A percentile compares a stretch with the other conserved stretches of the same genome.
Conservation (phyloP, 2,113 vertebrate species). For the Caranx ignobilis region DNA sequence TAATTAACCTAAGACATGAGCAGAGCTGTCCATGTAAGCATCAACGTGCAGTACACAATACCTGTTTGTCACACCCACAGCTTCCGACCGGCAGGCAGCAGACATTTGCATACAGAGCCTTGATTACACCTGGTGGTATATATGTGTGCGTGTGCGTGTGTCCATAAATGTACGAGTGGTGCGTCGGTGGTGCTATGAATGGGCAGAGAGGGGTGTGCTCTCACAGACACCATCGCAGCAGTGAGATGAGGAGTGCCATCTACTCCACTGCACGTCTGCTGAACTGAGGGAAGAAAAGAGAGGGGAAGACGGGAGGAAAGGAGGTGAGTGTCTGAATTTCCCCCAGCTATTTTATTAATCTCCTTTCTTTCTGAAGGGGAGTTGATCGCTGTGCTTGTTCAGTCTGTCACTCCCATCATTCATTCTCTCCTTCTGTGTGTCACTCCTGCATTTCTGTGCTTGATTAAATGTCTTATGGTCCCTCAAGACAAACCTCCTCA, state of each 20-base stretch:
- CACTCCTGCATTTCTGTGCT: constrained; percentile 33
- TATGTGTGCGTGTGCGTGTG: constrained; percentile 1
- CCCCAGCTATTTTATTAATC: constrained; percentile 30
- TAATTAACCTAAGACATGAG: constrained; percentile 13
- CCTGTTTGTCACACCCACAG: constrained; percentile 11
- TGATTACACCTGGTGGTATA: constrained; percentile 53
- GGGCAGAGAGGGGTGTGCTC: constrained; percentile 74
- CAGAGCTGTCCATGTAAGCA: not conserved
- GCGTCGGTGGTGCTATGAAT: constrained; percentile 79
- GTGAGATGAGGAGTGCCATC: constrained; percentile 74
- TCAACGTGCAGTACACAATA: not conserved
- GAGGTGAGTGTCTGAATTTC: constrained; percentile 63
- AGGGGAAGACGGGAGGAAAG: constrained; percentile 27
- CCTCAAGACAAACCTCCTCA: constrained; percentile 11
- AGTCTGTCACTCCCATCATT: constrained; percentile 44
- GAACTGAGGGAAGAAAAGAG: constrained; percentile 57
- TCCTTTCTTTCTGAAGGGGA: not conserved
- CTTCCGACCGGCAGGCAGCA: constrained; percentile 6
- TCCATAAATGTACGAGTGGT: constrained; percentile 44
- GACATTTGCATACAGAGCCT: constrained; percentile 22
- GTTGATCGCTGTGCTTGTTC: constrained; percentile 6
- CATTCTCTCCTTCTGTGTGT: constrained; percentile 34
- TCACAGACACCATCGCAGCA: constrained; percentile 70
- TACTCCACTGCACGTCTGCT: constrained; percentile 69
- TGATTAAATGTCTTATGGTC: constrained; percentile 32